A percentile compares a stretch with the other conserved stretches of the same genome.
Evolutionary conservation across 2,113 vertebrate genomes (phyloP).

Genomic region (Cyprinus carpio): DNA sequence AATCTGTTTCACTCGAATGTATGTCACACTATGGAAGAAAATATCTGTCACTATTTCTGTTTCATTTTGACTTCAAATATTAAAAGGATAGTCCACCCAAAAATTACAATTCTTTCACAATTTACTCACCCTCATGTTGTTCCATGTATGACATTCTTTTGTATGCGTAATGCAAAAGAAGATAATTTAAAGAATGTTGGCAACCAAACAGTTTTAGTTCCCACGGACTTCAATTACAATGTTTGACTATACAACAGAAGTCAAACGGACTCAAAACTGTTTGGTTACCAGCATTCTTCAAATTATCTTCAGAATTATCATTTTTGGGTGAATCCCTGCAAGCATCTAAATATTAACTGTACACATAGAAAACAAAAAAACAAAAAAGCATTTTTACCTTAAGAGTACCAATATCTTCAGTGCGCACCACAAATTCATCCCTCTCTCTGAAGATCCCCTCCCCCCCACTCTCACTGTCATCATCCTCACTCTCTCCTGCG

Average conservation of each 20-base stretch:
- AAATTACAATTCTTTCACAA: not conserved
- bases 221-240: not conserved
- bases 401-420: conserved; percentile 84
- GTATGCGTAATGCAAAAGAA: not conserved
- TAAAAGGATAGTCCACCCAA: not conserved
- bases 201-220: not conserved
- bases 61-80: not conserved
- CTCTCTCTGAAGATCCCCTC: conserved; percentile 89
- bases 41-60: not conserved
- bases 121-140: not conserved
- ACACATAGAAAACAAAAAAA: not conserved
- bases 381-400: conserved; percentile 72
- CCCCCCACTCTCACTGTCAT: conserved; percentile 84
- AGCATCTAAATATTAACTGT: not conserved
- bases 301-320: not conserved
- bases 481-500: conserved; percentile 86
- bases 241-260: not conserved
- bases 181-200: not conserved
- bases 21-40: no score
- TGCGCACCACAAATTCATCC: conserved; percentile 88
- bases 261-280: not conserved
- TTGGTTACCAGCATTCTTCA: not conserved
- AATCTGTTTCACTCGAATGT: no score
- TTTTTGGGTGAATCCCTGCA: not conserved
- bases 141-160: not conserved